Conservation (phyloP, 2,888 invertebrate genomes). For the Tachina grossa region DNA sequence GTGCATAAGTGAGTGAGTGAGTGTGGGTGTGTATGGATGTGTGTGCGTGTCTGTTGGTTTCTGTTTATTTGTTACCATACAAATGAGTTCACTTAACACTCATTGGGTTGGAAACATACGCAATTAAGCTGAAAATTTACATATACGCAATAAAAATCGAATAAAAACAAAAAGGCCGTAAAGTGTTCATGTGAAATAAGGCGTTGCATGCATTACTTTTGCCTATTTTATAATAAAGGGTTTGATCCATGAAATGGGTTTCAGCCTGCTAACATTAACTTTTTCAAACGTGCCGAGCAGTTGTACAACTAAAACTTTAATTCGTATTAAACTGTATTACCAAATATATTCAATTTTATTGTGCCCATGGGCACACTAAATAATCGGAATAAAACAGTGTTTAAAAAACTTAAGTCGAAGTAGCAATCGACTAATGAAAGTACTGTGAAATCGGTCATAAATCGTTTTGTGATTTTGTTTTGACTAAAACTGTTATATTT, state of each 20-base stretch:
- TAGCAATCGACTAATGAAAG: too few species aligned
- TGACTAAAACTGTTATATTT: too few species aligned
- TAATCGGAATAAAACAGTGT: too few species aligned
- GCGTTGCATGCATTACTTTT: not conserved
- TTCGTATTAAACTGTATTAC: too few species aligned
- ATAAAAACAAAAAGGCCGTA: not conserved
- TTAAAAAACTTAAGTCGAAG: too few species aligned
- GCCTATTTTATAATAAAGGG: not conserved
- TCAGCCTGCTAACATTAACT: not conserved
- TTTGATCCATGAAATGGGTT: not conserved
- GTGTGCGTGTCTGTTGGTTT: not conserved
- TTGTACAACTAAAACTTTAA: not conserved
- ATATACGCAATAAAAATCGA: constrained; percentile 26
- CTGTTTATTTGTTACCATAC: constrained; percentile 13
- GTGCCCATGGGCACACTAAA: too few species aligned
- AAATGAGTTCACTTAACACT: constrained; percentile 38
- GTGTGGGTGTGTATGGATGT: not conserved
- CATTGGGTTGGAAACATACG: constrained; percentile 59
- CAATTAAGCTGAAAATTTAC: constrained; percentile 31
- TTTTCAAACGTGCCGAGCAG: not conserved
- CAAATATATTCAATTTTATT: too few species aligned
- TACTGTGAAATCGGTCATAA: too few species aligned
- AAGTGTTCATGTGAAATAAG: constrained; percentile 37
- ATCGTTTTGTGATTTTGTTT: too few species aligned
- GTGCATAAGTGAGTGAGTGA: not conserved